Base-by-base conservation (phyloP, 2,113 vertebrate species). In the Brachirus orientalis region DNA sequence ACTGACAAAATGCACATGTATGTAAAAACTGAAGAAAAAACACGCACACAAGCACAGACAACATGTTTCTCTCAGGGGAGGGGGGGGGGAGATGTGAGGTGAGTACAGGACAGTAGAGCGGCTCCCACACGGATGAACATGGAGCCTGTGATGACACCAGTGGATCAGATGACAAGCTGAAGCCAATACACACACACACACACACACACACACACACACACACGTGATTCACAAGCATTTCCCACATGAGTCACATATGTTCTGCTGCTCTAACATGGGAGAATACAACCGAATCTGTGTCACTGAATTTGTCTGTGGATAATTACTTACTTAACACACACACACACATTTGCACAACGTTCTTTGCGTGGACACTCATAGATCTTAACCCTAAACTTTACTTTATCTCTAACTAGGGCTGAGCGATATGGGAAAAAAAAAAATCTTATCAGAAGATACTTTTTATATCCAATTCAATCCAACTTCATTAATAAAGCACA, bases 121-220 rank as follows among this genome's bases (percentile, higher is more conserved):
- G 71, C 82, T 88, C 74, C 71, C 77, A 90, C 66, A 66, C 79
- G 58, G 38, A 70, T 70, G 54, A 75, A 72, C 72, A 52, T 43
- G 63, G 47, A 48, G 44, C 36, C 8, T 10, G 40, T 11, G 12
- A 74, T 51, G 77, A 72, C 50, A 61, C 43, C 6, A 48, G 37
- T 51, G 68, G 71, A 86, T 88, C 80, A 65, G 53, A 57, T 87
- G 74, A 90, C 83, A 84, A 20, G 60, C 77, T 63, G 40, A 57
- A 72, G 59, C 17, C 7, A 46, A 52, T 48, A 74, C 55, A 57
- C 19, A 19, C 28, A n/a, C 64, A 12, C 14, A 35, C 52, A 28
- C n/a, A 8, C 55, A 61, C 28, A 19, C 28, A 16, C 55, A 61
- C 28, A 19, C 28, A 18, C 64, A 16, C 14, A 35, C 52, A 28